These are phyloP conservation scores for Netelia melanura DNA, from an alignment of 2,888 invertebrate genomes.

Conservation along the genomic window DNA sequence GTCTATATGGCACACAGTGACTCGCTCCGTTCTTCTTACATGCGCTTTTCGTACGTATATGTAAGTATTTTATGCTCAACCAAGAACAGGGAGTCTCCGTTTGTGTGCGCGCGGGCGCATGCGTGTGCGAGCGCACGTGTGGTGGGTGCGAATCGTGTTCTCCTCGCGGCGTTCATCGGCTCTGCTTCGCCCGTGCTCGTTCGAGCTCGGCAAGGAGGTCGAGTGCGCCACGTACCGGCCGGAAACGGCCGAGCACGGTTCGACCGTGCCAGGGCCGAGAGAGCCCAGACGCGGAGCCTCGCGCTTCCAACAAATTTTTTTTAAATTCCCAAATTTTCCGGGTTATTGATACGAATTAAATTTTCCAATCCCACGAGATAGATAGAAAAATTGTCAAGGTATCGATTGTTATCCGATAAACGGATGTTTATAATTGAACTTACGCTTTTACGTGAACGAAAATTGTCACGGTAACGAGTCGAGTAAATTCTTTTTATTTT, in stretches of 20 bases:
- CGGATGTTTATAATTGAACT: no score
- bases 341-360: background rate
- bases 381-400: no score
- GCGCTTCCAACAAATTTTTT: background rate
- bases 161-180: slow-evolving; percentile 57
- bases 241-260: slow-evolving; percentile 71
- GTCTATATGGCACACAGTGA: background rate
- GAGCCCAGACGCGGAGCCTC: background rate
- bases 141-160: slow-evolving; percentile 53
- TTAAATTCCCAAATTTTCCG: background rate
- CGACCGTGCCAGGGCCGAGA: slow-evolving; percentile 68
- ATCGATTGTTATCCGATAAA: no score
- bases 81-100: background rate
- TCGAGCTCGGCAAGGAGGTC: slow-evolving; percentile 66
- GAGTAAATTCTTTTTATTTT: background rate
- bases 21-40: slow-evolving; percentile 5
- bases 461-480: no score
- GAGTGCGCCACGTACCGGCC: slow-evolving; percentile 71
- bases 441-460: no score
- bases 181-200: slow-evolving; percentile 44
- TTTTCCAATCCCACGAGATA: no score
- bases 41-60: slow-evolving; percentile 46
- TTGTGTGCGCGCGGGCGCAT: background rate
- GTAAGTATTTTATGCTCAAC: slow-evolving; percentile 3
- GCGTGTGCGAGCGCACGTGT: slow-evolving; percentile 2